Percentiles rank a stretch among this genome's conserved stretches.
Conservation (phyloP, 1,140 invertebrate genomes). For the Diorhabda carinulata region DNA sequence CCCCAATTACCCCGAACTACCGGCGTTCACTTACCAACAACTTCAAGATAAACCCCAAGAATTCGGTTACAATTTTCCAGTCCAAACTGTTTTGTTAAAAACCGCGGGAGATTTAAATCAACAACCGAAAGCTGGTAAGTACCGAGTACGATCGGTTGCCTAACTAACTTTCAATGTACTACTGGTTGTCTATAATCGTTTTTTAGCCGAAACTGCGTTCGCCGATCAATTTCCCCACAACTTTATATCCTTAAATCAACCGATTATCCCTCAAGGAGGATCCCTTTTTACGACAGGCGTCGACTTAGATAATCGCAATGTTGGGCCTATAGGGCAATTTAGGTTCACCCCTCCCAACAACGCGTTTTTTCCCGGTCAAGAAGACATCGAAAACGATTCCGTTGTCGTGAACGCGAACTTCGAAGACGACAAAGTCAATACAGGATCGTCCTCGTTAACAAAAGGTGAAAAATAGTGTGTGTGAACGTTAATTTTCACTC, state of each 20-base stretch:
- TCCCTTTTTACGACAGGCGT: conserved; percentile 3
- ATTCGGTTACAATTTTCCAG: conserved; percentile 14
- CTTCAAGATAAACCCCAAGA: not conserved
- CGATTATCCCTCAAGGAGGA: not conserved
- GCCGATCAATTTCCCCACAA: conserved; percentile 3
- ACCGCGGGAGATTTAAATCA: not conserved
- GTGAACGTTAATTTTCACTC: not conserved
- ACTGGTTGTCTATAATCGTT: too few species aligned
- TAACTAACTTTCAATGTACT: too few species aligned
- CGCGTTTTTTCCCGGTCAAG: conserved; percentile 23
- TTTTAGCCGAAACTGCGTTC: too few species aligned
- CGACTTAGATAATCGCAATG: not conserved
- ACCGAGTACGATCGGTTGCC: too few species aligned
- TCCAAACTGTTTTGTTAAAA: conserved; percentile 19
- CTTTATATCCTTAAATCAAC: conserved; percentile 9
- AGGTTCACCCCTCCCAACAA: conserved; percentile 19
- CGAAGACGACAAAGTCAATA: conserved; percentile 24
- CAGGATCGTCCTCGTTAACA: not conserved
- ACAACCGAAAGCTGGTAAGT: not conserved
- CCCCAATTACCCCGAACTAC: conserved; percentile 23
- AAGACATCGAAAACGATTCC: conserved; percentile 35
- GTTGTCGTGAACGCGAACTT: conserved; percentile 36
- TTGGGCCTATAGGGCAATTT: conserved; percentile 25
- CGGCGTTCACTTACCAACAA: conserved; percentile 20
- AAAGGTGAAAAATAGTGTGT: not conserved